A percentile compares a stretch with the other conserved stretches of the same genome.
Evolutionary conservation across 92 coral and sea anemone genomes (phyloP).

Genomic region (Anthopleura xanthogrammica): DNA sequence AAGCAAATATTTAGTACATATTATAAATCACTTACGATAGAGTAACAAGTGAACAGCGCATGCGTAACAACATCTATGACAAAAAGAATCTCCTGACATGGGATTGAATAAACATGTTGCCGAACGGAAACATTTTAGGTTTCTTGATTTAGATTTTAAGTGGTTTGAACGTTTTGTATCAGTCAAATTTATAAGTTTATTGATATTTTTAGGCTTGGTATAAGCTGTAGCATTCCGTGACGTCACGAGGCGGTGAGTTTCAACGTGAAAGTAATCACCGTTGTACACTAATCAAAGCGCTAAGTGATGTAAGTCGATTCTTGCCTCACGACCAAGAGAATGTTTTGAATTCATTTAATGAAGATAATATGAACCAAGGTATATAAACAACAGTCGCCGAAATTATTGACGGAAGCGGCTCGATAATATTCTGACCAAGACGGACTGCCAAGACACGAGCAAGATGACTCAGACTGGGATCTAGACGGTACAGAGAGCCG

Average conservation of each 20-base stretch:
- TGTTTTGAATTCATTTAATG: no score
- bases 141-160: conserved; percentile 2
- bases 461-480: neutral
- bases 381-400: neutral
- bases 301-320: no score
- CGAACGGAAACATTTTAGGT: conserved; percentile 14
- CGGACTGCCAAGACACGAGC: neutral
- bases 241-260: neutral
- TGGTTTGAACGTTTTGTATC: conserved; percentile 1
- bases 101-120: neutral
- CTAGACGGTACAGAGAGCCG: neutral
- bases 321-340: no score
- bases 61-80: neutral
- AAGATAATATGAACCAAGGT: no score
- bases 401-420: neutral
- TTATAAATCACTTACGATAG: neutral
- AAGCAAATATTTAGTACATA: neutral
- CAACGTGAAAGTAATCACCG: neutral
- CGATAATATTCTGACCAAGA: neutral
- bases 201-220: neutral
- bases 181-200: neutral
- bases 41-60: neutral
- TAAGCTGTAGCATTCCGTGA: neutral
- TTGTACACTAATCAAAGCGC: neutral
- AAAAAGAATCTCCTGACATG: conserved; percentile 8